Percentiles rank a stretch among this genome's conserved stretches.
These are phyloP conservation scores for Panagrolaimus sp. DNA, from an alignment of 1,140 invertebrate species.

Conservation along the genomic window DNA sequence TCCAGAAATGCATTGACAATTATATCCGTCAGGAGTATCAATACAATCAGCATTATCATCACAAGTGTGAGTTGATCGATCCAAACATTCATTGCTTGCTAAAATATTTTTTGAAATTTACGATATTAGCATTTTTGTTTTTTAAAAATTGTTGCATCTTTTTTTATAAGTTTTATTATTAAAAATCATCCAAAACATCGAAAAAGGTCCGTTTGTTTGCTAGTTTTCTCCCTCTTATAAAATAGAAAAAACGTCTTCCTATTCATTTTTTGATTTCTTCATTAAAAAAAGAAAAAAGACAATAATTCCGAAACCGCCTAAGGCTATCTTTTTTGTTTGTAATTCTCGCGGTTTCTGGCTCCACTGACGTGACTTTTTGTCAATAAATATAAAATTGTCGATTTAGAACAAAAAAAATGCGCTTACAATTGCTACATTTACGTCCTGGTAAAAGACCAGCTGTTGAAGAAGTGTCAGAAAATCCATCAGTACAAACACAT, in stretches of 20 bases:
- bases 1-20: constrained; percentile 59
- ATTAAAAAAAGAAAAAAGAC: constrained; percentile 10
- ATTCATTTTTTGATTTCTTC: not conserved
- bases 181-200: not conserved
- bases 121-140: not conserved
- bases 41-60: constrained; percentile 59
- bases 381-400: not conserved
- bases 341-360: not conserved
- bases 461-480: constrained; percentile 55
- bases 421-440: constrained; percentile 52
- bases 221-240: not conserved
- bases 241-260: not conserved
- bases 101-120: constrained; percentile 13
- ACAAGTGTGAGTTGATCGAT: constrained; percentile 53
- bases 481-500: constrained; percentile 59
- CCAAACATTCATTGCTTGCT: constrained; percentile 57
- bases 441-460: constrained; percentile 47
- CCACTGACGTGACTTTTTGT: not conserved
- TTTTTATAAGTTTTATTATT: not conserved
- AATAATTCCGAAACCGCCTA: constrained; percentile 6
- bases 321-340: constrained; percentile 8
- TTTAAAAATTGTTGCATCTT: not conserved
- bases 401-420: constrained; percentile 13
- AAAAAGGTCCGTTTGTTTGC: not conserved
- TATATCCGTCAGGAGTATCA: constrained; percentile 57